phyloP scores from a whole-genome alignment of 1,140 invertebrate genomes.

The Cryptotermes secundus region DNA sequence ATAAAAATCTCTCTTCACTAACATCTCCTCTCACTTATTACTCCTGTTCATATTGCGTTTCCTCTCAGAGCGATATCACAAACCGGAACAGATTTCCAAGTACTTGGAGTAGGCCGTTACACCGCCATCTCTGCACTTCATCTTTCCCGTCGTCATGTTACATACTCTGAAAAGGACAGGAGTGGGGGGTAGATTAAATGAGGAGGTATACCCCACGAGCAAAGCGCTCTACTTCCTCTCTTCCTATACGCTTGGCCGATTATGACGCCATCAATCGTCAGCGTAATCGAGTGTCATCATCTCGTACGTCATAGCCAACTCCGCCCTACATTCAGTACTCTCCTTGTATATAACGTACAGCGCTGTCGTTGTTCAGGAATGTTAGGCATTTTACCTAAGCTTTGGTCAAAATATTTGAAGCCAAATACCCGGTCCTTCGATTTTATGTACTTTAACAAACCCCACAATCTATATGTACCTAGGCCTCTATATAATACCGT shows the following conservation, averaged over 20 bases:
- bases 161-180: neutral
- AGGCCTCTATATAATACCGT: no score
- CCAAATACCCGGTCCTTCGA: no score
- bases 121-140: neutral
- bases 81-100: neutral
- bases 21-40: neutral
- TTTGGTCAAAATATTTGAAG: no score
- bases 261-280: constrained; percentile 19
- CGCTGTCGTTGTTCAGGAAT: no score
- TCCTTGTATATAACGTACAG: neutral
- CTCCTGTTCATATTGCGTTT: neutral
- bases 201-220: neutral
- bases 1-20: neutral
- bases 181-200: neutral
- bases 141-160: neutral
- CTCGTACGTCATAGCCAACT: constrained; percentile 2
- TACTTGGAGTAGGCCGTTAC: neutral
- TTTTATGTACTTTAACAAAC: no score
- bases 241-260: neutral
- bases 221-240: neutral
- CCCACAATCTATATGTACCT: no score
- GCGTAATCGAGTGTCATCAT: neutral
- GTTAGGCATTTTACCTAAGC: no score
- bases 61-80: neutral
- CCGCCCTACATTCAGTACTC: neutral